Evolutionary conservation across 2,888 invertebrate species (phyloP).

Genomic region (Neoitamus cyanurus): DNA sequence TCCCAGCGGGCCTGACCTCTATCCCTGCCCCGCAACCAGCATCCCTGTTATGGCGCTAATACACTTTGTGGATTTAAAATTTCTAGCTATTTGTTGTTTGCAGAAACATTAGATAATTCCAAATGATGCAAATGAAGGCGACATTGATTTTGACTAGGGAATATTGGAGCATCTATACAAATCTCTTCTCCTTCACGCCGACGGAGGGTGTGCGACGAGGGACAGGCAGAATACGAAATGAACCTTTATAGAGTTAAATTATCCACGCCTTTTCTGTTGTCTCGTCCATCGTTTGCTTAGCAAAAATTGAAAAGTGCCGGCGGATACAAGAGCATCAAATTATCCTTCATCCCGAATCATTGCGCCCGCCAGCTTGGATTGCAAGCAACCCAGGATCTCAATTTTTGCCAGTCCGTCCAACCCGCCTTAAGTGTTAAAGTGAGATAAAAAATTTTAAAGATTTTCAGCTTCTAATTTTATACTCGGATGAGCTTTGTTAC

Average conservation of each 20-base stretch:
- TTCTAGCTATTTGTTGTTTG: constrained; percentile 34
- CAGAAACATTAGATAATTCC: constrained; percentile 29
- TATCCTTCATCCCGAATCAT: constrained; percentile 41
- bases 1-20: background rate
- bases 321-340: constrained; percentile 34
- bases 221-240: constrained; percentile 7
- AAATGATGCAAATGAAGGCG: constrained; percentile 36
- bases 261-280: constrained; percentile 15
- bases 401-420: constrained; percentile 4
- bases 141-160: constrained; percentile 25
- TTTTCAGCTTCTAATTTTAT: constrained; percentile 45
- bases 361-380: constrained; percentile 19
- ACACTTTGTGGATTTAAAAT: constrained; percentile 42
- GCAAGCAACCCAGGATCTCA: background rate
- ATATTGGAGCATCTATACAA: background rate
- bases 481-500: constrained; percentile 39
- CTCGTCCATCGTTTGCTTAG: constrained; percentile 1
- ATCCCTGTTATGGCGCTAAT: background rate
- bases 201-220: background rate
- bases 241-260: constrained; percentile 5
- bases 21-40: background rate
- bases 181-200: background rate
- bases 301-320: constrained; percentile 36
- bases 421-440: constrained; percentile 43
- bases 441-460: constrained; percentile 35